These are phyloP conservation scores for Schizotus pectinicornis DNA, from an alignment of 2,888 invertebrate species.

Conservation along the genomic window DNA sequence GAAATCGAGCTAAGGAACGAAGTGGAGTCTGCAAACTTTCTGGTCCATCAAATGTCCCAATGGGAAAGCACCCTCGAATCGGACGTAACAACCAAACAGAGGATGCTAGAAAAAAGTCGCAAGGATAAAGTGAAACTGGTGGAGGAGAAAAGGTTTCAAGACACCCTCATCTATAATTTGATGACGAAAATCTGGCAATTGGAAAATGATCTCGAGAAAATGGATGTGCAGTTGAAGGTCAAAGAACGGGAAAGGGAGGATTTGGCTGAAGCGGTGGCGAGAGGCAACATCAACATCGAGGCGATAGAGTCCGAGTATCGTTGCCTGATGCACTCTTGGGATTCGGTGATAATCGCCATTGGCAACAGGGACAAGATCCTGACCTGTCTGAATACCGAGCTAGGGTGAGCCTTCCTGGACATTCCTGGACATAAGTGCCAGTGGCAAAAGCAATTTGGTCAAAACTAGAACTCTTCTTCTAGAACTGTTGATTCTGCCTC, in stretches of 20 bases:
- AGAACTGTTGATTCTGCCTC: too few relatives aligned
- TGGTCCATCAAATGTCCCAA: conserved; percentile 65
- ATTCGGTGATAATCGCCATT: conserved; percentile 74
- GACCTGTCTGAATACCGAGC: conserved; percentile 66
- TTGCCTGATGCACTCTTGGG: conserved; percentile 75
- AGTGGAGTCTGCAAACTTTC: conserved; percentile 63
- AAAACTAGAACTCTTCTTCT: too few relatives aligned
- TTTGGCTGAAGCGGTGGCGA: conserved; percentile 65
- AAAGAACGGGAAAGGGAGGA: conserved; percentile 69
- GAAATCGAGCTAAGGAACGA: conserved; percentile 65
- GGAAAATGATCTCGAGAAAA: conserved; percentile 69
- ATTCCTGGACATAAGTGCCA: conserved; percentile 27
- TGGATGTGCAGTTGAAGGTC: conserved; percentile 69
- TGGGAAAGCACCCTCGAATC: conserved; percentile 71
- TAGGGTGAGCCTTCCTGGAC: conserved; percentile 37
- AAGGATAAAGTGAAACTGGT: conserved; percentile 63
- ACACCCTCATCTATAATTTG: conserved; percentile 66
- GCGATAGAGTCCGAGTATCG: conserved; percentile 73
- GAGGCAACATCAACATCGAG: conserved; percentile 76
- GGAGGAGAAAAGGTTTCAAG: conserved; percentile 66
- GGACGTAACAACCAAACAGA: conserved; percentile 67
- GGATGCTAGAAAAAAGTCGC: conserved; percentile 69
- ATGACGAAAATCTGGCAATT: conserved; percentile 74
- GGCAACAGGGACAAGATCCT: conserved; percentile 71
- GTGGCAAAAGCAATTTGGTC: too few relatives aligned